A percentile compares a stretch with the other conserved stretches of the same genome.
These are phyloP conservation scores for Scolopax rusticola DNA, from an alignment of 2,797 vertebrate genomes.

Conservation along the genomic window DNA sequence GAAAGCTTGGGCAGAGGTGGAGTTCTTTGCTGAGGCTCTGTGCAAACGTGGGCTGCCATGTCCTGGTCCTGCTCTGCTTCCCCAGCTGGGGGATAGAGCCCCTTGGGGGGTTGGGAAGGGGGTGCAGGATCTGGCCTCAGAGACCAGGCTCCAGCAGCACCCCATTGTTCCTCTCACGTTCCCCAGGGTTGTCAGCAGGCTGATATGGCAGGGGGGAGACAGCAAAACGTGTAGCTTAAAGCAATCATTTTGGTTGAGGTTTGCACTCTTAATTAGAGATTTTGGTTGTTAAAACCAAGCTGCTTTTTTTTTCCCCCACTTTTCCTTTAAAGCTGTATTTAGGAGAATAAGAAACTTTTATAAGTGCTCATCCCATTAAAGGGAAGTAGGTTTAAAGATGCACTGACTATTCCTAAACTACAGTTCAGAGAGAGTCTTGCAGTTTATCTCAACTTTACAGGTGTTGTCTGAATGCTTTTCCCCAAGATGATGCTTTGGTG, in stretches of 20 bases:
- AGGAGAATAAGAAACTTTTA: not conserved
- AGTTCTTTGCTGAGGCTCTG: not conserved
- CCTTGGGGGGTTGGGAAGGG: not conserved
- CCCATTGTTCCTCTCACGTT: fast-evolving
- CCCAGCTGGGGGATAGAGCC: fast-evolving
- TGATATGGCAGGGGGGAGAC: not conserved
- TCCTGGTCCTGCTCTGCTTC: not conserved
- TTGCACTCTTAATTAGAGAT: not conserved
- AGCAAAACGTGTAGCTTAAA: fast-evolving
- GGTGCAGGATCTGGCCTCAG: not conserved
- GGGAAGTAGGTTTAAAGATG: not conserved
- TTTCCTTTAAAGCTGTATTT: not conserved
- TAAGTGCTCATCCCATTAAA: not conserved
- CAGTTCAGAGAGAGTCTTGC: not conserved
- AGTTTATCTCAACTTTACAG: not conserved
- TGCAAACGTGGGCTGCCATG: not conserved
- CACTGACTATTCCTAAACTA: no score
- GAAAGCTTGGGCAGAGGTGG: not conserved
- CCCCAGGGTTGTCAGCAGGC: not conserved
- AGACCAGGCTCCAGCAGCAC: not conserved
- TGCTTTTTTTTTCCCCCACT: no score
- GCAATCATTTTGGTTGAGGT: fast-evolving
- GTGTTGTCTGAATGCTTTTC: not conserved
- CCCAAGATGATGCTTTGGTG: not conserved
- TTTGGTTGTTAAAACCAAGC: not conserved